phyloP scores from a whole-genome alignment of 2,797 vertebrate genomes.

The Ispidina lecontei region DNA sequence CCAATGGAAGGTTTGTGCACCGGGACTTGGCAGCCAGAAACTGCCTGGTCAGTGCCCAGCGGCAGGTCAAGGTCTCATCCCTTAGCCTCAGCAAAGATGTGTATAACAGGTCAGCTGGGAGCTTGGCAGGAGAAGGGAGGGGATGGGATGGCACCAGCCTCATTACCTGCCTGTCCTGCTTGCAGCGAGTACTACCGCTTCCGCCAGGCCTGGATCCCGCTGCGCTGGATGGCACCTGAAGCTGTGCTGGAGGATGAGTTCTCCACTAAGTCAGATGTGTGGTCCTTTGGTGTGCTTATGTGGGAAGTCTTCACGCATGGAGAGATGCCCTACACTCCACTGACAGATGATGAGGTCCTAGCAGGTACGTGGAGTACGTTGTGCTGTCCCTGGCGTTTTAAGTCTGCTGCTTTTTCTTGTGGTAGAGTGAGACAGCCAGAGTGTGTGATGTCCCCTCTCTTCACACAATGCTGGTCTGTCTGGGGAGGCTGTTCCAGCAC shows the following conservation, averaged over 20 bases:
- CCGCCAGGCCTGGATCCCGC: constrained; percentile 92
- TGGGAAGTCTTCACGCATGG: constrained; percentile 95
- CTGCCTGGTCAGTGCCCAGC: constrained; percentile 92
- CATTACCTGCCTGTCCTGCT: neutral
- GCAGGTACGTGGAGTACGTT: constrained; percentile 80
- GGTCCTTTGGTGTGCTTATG: constrained; percentile 96
- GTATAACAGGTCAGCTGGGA: constrained; percentile 88
- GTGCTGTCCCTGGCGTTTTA: neutral
- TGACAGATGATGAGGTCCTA: constrained; percentile 90
- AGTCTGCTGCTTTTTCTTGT: neutral
- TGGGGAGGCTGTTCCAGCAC: neutral
- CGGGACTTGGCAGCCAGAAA: constrained; percentile 95
- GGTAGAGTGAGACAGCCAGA: neutral
- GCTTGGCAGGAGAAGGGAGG: neutral
- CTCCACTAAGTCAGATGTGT: constrained; percentile 94
- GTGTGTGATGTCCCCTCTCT: neutral
- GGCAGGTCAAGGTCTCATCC: constrained; percentile 91
- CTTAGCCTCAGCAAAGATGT: constrained; percentile 97
- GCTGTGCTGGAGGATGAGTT: constrained; percentile 93
- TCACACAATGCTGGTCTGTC: neutral
- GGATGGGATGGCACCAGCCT: neutral
- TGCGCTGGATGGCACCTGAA: constrained; percentile 95
- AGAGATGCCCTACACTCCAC: constrained; percentile 88
- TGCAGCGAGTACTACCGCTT: constrained; percentile 94
- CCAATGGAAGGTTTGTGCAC: constrained; percentile 93